Evolutionary conservation across 2,888 invertebrate genomes (phyloP), one percentile per base, ranked within the genome.

Genomic region (Erebia aethiops): DNA sequence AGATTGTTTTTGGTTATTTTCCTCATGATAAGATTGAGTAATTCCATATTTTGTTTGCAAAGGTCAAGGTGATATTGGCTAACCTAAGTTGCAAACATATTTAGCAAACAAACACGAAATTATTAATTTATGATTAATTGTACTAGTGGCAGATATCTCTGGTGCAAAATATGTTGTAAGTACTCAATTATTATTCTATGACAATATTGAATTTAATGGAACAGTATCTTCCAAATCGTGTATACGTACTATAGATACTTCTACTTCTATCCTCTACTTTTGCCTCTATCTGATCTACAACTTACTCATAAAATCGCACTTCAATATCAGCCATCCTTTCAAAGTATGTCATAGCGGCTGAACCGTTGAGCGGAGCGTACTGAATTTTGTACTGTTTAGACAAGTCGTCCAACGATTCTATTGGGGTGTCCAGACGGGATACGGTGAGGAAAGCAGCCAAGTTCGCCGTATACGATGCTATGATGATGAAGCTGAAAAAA

Each of bases 391-490:
- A 99, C 85, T 98, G 98, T 82, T 98, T 98, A 16, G 98, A 97
- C 49, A 99, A 94, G 87, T 99, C 99, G 79, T 99, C 99, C 77
- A 99, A 90, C 0, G 97, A 98, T 81, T 98, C 98, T 56, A 99
- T 97, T 0, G 98, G 98, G 0, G 98, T 97, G 80, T 99, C 98
- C 83, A 99, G 93, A 18, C 98, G 95, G 0, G 98, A 98, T 0
- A 98, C 98, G 0, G 99, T 99, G 71, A 99, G 94, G 86, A 99
- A 99, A 0, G 99, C 99, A 1, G 99, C 99, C 83, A 99, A 94
- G 89, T 99, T 99, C 1, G 99, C 99, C 0, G 99, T 99, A 89
- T 99, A 99, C 0, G 99, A 99, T 3, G 99, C 99, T 84, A 99
- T 99, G 77, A 99, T 98, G 84, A 99, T 99, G 88, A 99, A 99